phyloP scores from a whole-genome alignment of 1,140 invertebrate species.

The Sycophaga agraensis region DNA sequence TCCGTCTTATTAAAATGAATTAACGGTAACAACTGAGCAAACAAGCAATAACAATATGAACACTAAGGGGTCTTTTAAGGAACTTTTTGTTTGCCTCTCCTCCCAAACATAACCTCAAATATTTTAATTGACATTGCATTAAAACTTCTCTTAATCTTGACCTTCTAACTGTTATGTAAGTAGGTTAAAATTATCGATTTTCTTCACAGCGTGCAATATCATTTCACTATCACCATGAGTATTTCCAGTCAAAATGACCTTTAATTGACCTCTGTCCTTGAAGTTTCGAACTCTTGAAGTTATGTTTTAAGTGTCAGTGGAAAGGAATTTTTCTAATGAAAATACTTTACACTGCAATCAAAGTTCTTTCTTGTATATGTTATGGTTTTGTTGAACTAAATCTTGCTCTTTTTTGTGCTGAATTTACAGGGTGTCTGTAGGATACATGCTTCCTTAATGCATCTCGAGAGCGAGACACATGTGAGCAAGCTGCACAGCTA shows the following conservation, averaged over 20 bases:
- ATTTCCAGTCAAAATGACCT: constrained; percentile 19
- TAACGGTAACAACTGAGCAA: constrained; percentile 36
- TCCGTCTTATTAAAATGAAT: constrained; percentile 35
- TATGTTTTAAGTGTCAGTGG: constrained; percentile 26
- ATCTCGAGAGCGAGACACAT: constrained; percentile 82
- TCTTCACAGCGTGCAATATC: neutral
- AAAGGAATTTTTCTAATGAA: constrained; percentile 30
- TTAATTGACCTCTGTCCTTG: constrained; percentile 9
- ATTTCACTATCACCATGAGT: neutral
- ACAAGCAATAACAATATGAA: constrained; percentile 32
- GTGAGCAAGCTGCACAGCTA: constrained; percentile 80
- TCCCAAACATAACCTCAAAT: constrained; percentile 26
- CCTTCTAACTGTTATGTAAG: neutral
- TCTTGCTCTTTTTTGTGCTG: constrained; percentile 52
- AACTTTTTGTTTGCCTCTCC: constrained; percentile 30
- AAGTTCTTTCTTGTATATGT: constrained; percentile 5
- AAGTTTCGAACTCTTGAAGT: constrained; percentile 16
- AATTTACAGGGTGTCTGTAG: constrained; percentile 72
- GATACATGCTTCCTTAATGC: constrained; percentile 85
- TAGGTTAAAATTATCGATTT: neutral
- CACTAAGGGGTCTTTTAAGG: constrained; percentile 31
- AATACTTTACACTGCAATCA: constrained; percentile 30
- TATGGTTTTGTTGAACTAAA: constrained; percentile 45
- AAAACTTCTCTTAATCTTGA: neutral
- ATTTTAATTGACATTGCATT: constrained; percentile 5